Base-by-base conservation (phyloP, 2,888 invertebrate species). In the Frankliniella fusca region DNA sequence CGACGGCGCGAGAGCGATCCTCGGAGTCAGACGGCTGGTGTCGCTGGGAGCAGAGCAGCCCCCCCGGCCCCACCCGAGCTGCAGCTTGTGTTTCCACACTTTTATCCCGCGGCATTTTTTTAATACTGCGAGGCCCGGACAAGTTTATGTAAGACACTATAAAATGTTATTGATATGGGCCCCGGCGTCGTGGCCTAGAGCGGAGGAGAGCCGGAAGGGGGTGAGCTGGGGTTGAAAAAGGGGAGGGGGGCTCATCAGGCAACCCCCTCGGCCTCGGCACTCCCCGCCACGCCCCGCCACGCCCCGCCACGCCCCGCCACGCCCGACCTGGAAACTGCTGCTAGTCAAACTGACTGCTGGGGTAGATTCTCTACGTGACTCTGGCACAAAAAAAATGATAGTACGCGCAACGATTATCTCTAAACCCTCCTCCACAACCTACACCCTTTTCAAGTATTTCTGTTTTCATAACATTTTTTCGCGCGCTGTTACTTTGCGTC, bases 161-260 rank as follows among this genome's bases (percentile, higher is more conserved):
- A 76, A 76, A 76, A 76, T 76, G 70, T 76, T 76, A 76, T 76
- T 76, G 70, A 76, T 76, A 76, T 76, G 70, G 70, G 23, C 70
- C 54, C 38, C 38, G 38, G 3, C 38, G 38, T 38, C 38, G 38
- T 38, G 3, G 38, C 38, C 3, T 38, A 38, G 38, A 38, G 38
- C 38, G 38, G 38, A 38, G 38, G 38, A 38, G 38, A 38, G 38
- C 38, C 38, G 38, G 38, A 38, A 38, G 38, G 38, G 38, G 38
- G 5, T 38, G 38, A 5, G 38, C 2, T 3, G 38, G 38, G 38
- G 38, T 3, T 38, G 38, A 5, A 38, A 5, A 5, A 5, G 38
- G 38, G 38, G 38, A 5, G 38, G 38, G 61, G 61, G 61, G 61
- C 20, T 61, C 61, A 61, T 61, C 61, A 61, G 61, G 61, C 20